Evolutionary conservation across 2,797 vertebrate species (phyloP), one percentile per base, ranked within the genome.

Genomic region (Poecilia picta): DNA sequence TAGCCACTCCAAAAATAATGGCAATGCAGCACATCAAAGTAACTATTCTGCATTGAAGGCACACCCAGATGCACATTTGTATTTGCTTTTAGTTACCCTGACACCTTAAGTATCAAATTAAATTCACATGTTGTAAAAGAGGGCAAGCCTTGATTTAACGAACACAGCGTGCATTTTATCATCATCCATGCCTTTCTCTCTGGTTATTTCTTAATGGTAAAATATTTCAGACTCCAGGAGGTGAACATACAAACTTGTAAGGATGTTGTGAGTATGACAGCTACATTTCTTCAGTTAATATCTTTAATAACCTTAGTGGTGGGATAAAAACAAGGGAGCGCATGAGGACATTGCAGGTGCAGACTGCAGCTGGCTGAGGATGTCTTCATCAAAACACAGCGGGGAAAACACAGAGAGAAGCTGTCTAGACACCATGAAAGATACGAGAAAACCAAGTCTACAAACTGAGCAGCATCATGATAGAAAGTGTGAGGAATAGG

Each of bases 271-370:
- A 81, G 74, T 81, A 62, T 72, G 73, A 77, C 46, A 75, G 39
- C 73, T 45, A 64, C 41, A 64, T 47, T n/a, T 77, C 36, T 80
- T 85, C 72, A 83, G 83, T 82, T 90, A 75, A 80, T 74, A 89
- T 89, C 76, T 88, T 91, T 89, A 90, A 90, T 76, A 86, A 87
- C 71, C 89, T 93, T 92, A 92, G 33, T 31, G 89, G 87, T 36
- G 59, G 83, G 74, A 87, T 81, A 87, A 83, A 36, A 82, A 89
- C 79, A 62, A 78, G 74, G 72, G 51, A 75, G 79, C 79, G 84
- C 76, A 83, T 84, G 80, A 77, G 23, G 68, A 77, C 45, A 77
- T 45, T 90, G 91, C 93, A 93, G 91, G 92, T 94, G 93, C 89
- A 87, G 71, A 11, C 74, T 85, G 89, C 94, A 94, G 93, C 91